phyloP scores from a whole-genome alignment of 92 coral and sea anemone genomes.

The Porites cylindrica region DNA sequence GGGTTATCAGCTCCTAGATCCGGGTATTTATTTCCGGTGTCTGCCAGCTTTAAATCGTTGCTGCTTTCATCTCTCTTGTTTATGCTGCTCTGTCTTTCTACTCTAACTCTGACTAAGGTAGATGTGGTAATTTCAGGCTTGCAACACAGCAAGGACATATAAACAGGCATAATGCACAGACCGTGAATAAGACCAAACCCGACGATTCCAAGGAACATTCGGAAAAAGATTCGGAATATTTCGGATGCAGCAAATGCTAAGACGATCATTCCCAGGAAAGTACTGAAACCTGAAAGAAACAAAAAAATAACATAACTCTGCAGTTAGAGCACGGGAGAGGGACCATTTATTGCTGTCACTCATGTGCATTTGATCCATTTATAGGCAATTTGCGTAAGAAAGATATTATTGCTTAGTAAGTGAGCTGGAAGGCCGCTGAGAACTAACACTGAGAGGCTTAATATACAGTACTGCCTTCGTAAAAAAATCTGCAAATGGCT shows the following conservation, averaged over 20 bases:
- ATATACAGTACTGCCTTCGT: too few species aligned
- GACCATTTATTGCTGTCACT: neutral
- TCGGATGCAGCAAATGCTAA: conserved; percentile 76
- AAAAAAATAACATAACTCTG: neutral
- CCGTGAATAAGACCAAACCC: conserved; percentile 75
- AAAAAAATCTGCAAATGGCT: too few species aligned
- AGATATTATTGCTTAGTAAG: too few species aligned
- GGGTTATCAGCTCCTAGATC: neutral
- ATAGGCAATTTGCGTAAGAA: too few species aligned
- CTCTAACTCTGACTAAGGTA: neutral
- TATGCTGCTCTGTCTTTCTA: neutral
- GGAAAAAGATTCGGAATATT: conserved; percentile 76
- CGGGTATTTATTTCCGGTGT: neutral
- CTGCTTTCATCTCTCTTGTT: neutral
- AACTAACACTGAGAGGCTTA: too few species aligned
- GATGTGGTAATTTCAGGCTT: conserved; percentile 17
- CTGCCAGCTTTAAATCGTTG: neutral
- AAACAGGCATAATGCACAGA: conserved; percentile 74
- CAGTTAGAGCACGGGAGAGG: neutral
- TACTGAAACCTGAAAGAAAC: conserved; percentile 69
- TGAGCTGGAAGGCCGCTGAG: too few species aligned
- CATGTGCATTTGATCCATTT: neutral
- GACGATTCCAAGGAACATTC: conserved; percentile 79
- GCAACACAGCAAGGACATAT: conserved; percentile 69
- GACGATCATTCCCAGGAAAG: conserved; percentile 79